Base-by-base conservation (phyloP, 2,888 invertebrate genomes). In the Saturnia pavonia region DNA sequence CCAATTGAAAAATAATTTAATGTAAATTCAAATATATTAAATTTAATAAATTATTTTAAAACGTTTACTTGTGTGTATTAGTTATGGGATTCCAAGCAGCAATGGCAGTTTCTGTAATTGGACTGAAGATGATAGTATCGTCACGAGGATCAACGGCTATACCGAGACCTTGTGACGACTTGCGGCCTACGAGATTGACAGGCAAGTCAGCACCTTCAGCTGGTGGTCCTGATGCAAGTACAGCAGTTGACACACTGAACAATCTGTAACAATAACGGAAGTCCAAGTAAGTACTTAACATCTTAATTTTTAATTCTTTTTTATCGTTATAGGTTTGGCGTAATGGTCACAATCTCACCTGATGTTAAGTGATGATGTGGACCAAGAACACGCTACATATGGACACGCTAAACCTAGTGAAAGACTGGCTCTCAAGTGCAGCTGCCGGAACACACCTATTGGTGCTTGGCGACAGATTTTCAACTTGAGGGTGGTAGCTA, bases 161-260 rank as follows among this genome's bases (percentile, higher is more conserved):
- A 0, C 96, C 96, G 11, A 97, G 94, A 7, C 97, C 97, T 86
- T 97, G 97, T 0, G 97, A 97, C 0, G 97, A 97, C 87, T 98
- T 97, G 81, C 96, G 96, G 0, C 97, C 97, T 19, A 97, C 96
- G 67, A 97, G 91, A 74, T 96, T 95, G 0, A 97, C 96, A 0
- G 97, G 97, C 69, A 97, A 86, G 75, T 96, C 95, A 66, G 96
- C 95, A 54, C 96, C 96, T 77, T 96, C 95, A 0, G 96, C 95
- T 1, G 95, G 94, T 0, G 97, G 97, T 0, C 97, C 97, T 1
- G 96, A 95, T 1, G 96, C 95, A 22, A 98, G 89, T 0, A 95
- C 96, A 0, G 96, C 94, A 0, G 97, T 97, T 0, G 97, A 95
- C 6, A 98, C 95, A 73, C 97, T 97, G 89, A 96, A 97, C 19